A percentile compares a stretch with the other conserved stretches of the same genome.
These are phyloP conservation scores for Melanargia galathea DNA, from an alignment of 2,888 invertebrate species.

Conservation along the genomic window DNA sequence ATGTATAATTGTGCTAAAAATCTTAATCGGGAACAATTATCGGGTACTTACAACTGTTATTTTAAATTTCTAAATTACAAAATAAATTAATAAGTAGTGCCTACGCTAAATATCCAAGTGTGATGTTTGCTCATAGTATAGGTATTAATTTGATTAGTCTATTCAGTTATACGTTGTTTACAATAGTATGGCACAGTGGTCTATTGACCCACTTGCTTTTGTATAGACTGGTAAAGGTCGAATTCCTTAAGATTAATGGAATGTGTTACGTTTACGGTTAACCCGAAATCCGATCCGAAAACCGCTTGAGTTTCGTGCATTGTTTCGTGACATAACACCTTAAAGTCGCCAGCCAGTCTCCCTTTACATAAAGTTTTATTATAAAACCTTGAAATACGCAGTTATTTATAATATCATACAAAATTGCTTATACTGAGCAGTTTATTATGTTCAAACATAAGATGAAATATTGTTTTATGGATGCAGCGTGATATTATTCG, in stretches of 20 bases:
- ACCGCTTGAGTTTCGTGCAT: slow-evolving; percentile 18
- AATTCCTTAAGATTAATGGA: slow-evolving; percentile 27
- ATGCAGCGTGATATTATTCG: too few relatives aligned
- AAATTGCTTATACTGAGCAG: too few relatives aligned
- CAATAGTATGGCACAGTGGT: too few relatives aligned
- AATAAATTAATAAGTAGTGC: too few relatives aligned
- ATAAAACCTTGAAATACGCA: background rate
- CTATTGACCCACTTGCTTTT: slow-evolving; percentile 22
- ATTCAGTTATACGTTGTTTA: background rate
- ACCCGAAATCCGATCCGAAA: slow-evolving; percentile 25
- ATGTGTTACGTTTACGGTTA: slow-evolving; percentile 24
- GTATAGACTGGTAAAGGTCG: slow-evolving; percentile 20
- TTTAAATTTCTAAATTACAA: too few relatives aligned
- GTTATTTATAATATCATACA: too few relatives aligned
- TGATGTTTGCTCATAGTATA: background rate
- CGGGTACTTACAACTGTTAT: too few relatives aligned
- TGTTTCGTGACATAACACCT: slow-evolving; percentile 8
- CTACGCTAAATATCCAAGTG: background rate
- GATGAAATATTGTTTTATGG: too few relatives aligned
- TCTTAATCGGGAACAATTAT: too few relatives aligned
- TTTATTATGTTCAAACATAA: too few relatives aligned
- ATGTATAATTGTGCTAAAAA: too few relatives aligned
- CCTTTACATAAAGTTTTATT: background rate
- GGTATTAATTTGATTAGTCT: slow-evolving; percentile 11
- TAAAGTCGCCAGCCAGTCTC: slow-evolving; percentile 17